Base-by-base conservation (phyloP, 2,113 vertebrate genomes). In the Jacana jacana region DNA sequence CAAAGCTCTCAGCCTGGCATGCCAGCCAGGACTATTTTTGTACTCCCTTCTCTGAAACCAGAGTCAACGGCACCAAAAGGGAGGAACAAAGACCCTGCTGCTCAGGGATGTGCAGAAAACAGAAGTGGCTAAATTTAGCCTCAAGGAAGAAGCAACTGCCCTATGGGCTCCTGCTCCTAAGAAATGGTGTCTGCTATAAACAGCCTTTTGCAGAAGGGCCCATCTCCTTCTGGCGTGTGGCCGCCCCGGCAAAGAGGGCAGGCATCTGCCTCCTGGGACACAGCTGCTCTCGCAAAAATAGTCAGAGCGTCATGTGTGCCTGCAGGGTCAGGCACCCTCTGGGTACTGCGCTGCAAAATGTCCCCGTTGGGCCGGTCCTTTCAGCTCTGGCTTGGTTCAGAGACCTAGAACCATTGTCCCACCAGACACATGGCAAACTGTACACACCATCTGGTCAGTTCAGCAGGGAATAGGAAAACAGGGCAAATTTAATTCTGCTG, bases 111-210 rank as follows among this genome's bases (percentile, higher is more conserved):
- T 87, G 70, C 71, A 81, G 72, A 68, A 86, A 86, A 77, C 77
- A 92, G 92, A 68, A 77, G 37, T 10, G 55, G 35, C 93, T 97
- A 97, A 97, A 97, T 97, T 97, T 97, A 97, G 87, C 55, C 49
- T 37, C 61, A 52, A 68, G 51, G 73, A 90, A 96, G 82, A 82
- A 94, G 71, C 91, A 96, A 91, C 90, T 88, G 94, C 1, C 7
- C 49, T 51, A 33, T 2, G 3, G 78, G n/a, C 54, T 92, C 25
- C 33, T 35, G 35, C 51, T 4, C 1, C 58, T 60, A 77, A 1
- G 13, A 95, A 92, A 83, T 27, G n/a, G 78, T 42, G 83, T 81
- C 71, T 66, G 55, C 65, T 61, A 86, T 35, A 66, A 87, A 90
- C 22, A 71, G 64, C 37, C 12, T 77, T 83, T 48, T 60, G 37